These are phyloP conservation scores for Anarhynchus alexandrinus DNA, from an alignment of 2,113 vertebrate species.

Conservation along the genomic window DNA sequence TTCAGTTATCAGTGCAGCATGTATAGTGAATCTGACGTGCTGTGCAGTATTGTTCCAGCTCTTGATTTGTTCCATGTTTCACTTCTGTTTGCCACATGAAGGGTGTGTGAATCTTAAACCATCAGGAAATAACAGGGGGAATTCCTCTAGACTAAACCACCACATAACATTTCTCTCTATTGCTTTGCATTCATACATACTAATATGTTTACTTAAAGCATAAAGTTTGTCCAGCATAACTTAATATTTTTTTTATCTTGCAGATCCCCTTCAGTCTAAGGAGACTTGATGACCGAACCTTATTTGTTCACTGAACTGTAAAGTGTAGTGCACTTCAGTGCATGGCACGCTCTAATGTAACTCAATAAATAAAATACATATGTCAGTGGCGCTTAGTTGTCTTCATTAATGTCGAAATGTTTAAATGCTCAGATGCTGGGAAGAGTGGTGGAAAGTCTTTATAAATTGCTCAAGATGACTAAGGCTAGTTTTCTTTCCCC, in stretches of 20 bases:
- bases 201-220: background rate
- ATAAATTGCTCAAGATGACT: background rate
- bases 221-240: background rate
- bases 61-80: constrained; percentile 63
- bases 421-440: background rate
- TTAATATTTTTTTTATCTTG: constrained; percentile 15
- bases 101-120: constrained; percentile 26
- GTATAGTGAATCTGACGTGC: background rate
- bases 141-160: constrained; percentile 56
- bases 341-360: background rate
- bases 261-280: constrained; percentile 8
- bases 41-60: constrained; percentile 36
- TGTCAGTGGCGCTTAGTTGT: background rate
- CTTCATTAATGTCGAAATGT: background rate
- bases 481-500: background rate
- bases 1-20: constrained; percentile 23
- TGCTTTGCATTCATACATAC: constrained; percentile 22
- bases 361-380: constrained; percentile 40
- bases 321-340: background rate
- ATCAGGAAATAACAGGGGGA: constrained; percentile 51
- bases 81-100: constrained; percentile 59
- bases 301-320: background rate
- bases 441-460: background rate
- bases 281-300: background rate
- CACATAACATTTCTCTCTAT: background rate